Evolutionary conservation across 2,797 vertebrate genomes (phyloP).

Genomic region (Loris lydekkerianus): DNA sequence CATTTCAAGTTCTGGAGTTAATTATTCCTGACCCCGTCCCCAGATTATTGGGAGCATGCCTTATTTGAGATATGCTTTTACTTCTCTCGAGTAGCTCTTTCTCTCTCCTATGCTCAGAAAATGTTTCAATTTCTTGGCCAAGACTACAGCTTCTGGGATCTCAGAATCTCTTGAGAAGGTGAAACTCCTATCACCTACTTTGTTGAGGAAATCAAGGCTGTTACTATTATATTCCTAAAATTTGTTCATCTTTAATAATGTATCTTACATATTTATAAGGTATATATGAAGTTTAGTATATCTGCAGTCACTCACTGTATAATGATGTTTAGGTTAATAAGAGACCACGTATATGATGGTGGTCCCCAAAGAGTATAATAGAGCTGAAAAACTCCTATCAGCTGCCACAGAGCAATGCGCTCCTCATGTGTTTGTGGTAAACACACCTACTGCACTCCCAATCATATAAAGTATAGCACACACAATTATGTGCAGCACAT

Average conservation of each 20-base stretch:
- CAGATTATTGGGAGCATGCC: neutral
- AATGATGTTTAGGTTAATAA: neutral
- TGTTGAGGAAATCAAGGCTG: neutral
- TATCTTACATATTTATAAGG: neutral
- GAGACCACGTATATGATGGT: neutral
- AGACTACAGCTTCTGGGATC: neutral
- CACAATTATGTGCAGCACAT: neutral
- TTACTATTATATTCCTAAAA: neutral
- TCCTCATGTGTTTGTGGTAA: neutral
- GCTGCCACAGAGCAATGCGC: neutral
- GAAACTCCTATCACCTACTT: neutral
- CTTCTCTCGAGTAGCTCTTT: neutral
- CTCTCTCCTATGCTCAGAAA: neutral
- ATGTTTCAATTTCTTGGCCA: neutral
- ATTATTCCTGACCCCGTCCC: neutral
- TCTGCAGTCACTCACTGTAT: neutral
- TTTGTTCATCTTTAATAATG: neutral
- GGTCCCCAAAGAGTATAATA: neutral
- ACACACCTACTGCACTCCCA: neutral
- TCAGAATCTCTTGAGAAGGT: neutral
- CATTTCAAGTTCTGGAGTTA: neutral
- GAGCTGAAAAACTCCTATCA: neutral
- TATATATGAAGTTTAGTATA: neutral
- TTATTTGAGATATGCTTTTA: neutral
- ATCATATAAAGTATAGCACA: neutral